phyloP scores from a whole-genome alignment of 1,140 invertebrate genomes.

The Cepaea nemoralis region DNA sequence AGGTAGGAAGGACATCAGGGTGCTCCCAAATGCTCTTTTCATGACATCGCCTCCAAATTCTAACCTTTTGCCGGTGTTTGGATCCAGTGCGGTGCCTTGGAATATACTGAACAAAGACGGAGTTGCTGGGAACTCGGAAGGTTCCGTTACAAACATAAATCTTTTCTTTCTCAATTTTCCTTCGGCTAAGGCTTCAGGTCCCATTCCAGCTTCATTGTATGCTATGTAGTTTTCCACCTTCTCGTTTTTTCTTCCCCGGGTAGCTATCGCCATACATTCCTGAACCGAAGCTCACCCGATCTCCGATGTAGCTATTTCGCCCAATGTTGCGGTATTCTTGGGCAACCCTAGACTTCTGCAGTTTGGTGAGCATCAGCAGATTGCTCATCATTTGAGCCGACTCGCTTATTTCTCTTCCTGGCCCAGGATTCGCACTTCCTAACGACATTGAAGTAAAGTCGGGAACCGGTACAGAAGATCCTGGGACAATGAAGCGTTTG shows the following conservation, averaged over 20 bases:
- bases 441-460: too few relatives aligned
- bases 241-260: constrained; percentile 10
- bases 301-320: background rate
- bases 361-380: background rate
- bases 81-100: background rate
- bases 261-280: constrained; percentile 22
- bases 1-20: background rate
- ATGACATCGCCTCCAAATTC: constrained; percentile 27
- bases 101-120: background rate
- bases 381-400: constrained; percentile 29
- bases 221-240: background rate
- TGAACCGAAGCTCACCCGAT: constrained; percentile 8
- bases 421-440: too few relatives aligned
- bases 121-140: background rate
- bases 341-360: background rate
- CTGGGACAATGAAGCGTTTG: too few relatives aligned
- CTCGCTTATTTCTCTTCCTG: constrained; percentile 23
- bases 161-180: constrained; percentile 9
- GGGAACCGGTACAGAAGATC: too few relatives aligned
- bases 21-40: background rate
- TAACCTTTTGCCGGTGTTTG: constrained; percentile 17
- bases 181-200: background rate
- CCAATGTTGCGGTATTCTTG: background rate
- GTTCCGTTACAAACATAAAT: background rate
- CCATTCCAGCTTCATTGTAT: too few relatives aligned